These are phyloP conservation scores for Todus mexicanus DNA, from an alignment of 2,797 vertebrate genomes.

Conservation along the genomic window DNA sequence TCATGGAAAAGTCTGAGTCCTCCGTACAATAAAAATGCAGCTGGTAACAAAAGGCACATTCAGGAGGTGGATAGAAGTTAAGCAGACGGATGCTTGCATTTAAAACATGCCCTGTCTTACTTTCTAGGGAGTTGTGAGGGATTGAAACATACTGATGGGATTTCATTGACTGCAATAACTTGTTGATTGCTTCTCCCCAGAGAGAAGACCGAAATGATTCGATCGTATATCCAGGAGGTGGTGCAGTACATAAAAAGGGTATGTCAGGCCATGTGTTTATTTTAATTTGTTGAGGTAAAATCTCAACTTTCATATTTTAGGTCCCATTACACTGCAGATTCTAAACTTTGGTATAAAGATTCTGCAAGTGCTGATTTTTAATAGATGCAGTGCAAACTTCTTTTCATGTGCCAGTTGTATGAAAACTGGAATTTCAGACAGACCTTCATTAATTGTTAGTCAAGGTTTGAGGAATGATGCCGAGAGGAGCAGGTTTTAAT, in stretches of 20 bases:
- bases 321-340: background rate
- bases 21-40: fast-evolving
- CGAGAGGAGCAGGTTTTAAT: background rate
- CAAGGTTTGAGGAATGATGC: background rate
- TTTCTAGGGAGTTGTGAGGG: background rate
- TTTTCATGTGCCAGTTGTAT: background rate
- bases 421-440: background rate
- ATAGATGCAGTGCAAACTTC: background rate
- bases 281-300: background rate
- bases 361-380: background rate
- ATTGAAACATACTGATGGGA: background rate
- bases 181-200: conserved; percentile 68
- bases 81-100: background rate
- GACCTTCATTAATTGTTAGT: background rate
- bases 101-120: background rate
- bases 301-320: background rate
- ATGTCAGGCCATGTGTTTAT: background rate
- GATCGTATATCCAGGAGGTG: conserved; percentile 95
- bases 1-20: background rate
- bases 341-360: background rate
- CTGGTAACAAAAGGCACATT: fast-evolving
- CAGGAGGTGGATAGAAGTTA: background rate
- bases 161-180: background rate
- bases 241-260: conserved; percentile 98
- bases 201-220: conserved; percentile 97